These are phyloP conservation scores for Macropus fuliginosus DNA, from an alignment of 2,797 vertebrate species.

Conservation along the genomic window DNA sequence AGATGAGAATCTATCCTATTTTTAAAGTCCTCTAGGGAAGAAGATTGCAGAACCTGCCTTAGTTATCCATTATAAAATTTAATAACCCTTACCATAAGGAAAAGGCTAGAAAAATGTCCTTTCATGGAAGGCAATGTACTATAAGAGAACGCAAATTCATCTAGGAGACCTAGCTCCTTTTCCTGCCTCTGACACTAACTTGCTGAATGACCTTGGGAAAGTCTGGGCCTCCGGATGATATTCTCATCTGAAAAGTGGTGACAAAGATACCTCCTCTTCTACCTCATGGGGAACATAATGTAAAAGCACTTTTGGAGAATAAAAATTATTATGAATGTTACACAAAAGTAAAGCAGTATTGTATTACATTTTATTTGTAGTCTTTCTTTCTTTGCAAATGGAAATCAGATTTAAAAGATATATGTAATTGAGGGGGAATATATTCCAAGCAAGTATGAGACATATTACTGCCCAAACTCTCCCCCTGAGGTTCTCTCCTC, in stretches of 20 bases:
- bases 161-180: neutral
- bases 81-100: neutral
- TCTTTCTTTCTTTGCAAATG: neutral
- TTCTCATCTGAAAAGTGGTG: neutral
- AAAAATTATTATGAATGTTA: neutral
- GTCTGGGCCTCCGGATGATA: neutral
- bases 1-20: conserved; percentile 2
- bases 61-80: conserved; percentile 2
- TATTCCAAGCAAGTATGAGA: neutral
- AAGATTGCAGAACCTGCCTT: neutral
- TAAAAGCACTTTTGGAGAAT: neutral
- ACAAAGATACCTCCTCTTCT: neutral
- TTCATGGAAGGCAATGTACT: neutral
- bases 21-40: conserved; percentile 1
- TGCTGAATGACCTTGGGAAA: neutral
- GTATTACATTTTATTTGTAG: neutral
- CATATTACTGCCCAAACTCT: neutral
- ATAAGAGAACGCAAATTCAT: neutral
- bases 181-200: neutral
- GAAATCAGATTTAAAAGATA: neutral
- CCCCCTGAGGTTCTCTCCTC: neutral
- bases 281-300: neutral
- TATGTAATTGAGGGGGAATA: neutral
- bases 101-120: neutral
- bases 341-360: neutral